A percentile compares a stretch with the other conserved stretches of the same genome.
phyloP scores from a whole-genome alignment of 2,113 vertebrate genomes.

The Glaucomys volans region DNA sequence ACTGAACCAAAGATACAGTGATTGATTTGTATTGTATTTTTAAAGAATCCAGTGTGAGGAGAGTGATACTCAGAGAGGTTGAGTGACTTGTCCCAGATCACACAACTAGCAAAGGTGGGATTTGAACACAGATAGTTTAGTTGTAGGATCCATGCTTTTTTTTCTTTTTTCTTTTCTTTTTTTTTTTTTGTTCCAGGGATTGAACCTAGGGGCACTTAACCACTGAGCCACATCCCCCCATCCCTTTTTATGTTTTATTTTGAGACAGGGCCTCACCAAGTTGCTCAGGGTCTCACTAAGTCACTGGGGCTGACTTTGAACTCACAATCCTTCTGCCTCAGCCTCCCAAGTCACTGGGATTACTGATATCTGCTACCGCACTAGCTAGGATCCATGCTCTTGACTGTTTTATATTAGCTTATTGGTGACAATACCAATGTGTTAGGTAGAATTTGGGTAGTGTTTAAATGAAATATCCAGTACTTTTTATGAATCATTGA shows the following conservation, averaged over 20 bases:
- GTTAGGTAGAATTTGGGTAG: slow-evolving; percentile 2
- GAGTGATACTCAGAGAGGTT: no score
- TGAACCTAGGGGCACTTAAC: no score
- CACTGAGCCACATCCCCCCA: no score
- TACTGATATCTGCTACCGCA: no score
- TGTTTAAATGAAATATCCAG: slow-evolving; percentile 5
- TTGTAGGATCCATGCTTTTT: neutral
- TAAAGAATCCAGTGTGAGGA: neutral
- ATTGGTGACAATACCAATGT: neutral
- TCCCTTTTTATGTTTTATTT: no score
- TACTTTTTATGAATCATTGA: slow-evolving; percentile 6
- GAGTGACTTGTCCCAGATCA: neutral
- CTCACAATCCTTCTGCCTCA: no score
- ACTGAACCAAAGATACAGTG: neutral
- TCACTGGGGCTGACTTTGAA: no score
- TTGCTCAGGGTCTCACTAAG: no score
- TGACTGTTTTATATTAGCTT: neutral
- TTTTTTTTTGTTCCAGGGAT: neutral
- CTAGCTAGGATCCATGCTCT: neutral
- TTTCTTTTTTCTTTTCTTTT: neutral
- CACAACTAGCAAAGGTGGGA: neutral
- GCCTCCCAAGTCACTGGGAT: no score
- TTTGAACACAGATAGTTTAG: neutral
- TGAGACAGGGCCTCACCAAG: no score
- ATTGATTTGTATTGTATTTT: neutral